Percentiles rank a stretch among this genome's conserved stretches.
Evolutionary conservation across 2,113 vertebrate genomes (phyloP).

Genomic region (Chauna torquata): DNA sequence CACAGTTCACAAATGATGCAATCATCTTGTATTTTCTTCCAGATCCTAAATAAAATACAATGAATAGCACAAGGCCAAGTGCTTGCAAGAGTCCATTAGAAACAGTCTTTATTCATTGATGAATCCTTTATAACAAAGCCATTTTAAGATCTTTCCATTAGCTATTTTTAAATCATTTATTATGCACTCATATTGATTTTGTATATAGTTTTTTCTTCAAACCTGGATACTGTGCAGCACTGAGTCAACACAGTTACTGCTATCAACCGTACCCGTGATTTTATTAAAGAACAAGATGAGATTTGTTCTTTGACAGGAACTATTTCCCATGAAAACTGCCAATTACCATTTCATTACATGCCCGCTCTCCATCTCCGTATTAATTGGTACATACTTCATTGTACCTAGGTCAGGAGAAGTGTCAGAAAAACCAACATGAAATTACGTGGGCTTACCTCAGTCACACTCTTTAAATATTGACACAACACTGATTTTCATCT

Average conservation of each 20-base stretch:
- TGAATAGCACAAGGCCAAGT: background rate
- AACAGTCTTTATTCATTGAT: conserved; percentile 9
- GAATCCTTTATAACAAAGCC: conserved; percentile 13
- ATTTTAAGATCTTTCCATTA: background rate
- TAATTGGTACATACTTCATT: background rate
- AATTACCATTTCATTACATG: background rate
- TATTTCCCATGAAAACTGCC: background rate
- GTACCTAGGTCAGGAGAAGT: fast-evolving
- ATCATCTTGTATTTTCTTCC: background rate
- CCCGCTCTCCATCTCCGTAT: background rate
- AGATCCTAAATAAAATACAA: background rate
- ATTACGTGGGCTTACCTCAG: background rate
- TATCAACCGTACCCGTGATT: background rate
- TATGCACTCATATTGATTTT: background rate
- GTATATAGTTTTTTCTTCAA: background rate
- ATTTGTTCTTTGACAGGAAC: background rate
- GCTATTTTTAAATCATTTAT: conserved; percentile 39
- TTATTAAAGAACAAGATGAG: background rate
- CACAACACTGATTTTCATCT: background rate
- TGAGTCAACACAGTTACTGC: background rate
- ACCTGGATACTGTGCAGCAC: background rate
- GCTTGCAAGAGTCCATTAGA: background rate
- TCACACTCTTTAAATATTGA: conserved; percentile 31
- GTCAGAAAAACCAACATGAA: background rate
- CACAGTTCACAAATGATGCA: background rate